Conservation (phyloP, 2,888 invertebrate species). For the Athalia cordata region DNA sequence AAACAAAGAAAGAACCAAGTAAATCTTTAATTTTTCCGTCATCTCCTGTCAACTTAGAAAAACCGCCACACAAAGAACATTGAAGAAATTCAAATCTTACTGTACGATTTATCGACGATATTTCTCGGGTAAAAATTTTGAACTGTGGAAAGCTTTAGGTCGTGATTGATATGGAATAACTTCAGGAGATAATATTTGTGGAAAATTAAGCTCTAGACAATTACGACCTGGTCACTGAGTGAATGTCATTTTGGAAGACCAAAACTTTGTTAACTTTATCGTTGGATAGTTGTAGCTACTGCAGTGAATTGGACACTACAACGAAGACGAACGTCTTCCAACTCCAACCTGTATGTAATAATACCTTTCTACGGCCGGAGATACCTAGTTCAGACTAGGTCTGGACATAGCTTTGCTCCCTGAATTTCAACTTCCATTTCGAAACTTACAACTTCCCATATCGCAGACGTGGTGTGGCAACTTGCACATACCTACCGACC, state of each 20-base stretch:
- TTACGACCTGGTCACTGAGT: background rate
- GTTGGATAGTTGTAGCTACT: background rate
- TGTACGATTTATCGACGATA: background rate
- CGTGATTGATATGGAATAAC: background rate
- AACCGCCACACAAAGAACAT: background rate
- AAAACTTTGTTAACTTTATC: no score
- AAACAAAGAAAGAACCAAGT: background rate
- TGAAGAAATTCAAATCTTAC: background rate
- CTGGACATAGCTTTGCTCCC: constrained; percentile 12
- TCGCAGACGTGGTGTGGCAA: constrained; percentile 11
- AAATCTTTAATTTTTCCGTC: constrained; percentile 33
- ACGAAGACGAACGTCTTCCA: background rate
- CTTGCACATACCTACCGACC: no score
- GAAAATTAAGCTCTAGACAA: background rate
- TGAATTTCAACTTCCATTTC: constrained; percentile 42
- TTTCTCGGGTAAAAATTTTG: background rate
- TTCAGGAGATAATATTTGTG: background rate
- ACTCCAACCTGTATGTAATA: background rate
- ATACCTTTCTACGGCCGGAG: background rate
- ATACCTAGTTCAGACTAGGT: background rate
- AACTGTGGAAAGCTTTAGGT: background rate
- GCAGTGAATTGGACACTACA: background rate
- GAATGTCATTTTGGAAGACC: background rate
- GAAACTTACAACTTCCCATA: constrained; percentile 28
- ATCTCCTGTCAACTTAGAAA: constrained; percentile 15